A percentile compares a stretch with the other conserved stretches of the same genome.
These are phyloP conservation scores for Polypterus senegalus DNA, from an alignment of 2,113 vertebrate species.

Conservation along the genomic window DNA sequence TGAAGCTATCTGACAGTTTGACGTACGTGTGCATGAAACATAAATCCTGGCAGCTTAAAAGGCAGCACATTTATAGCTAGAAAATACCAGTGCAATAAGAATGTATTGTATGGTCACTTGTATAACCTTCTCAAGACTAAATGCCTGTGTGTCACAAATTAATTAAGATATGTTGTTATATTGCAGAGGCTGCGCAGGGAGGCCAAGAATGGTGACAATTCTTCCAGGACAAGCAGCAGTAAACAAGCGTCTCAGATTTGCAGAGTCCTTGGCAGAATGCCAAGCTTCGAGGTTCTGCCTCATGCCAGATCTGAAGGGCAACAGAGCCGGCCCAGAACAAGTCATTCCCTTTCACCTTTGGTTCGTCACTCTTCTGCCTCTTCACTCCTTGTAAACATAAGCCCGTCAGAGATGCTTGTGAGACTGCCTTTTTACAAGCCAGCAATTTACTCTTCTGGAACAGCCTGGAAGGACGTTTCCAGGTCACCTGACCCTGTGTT, in stretches of 20 bases:
- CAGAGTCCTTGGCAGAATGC: conserved; percentile 39
- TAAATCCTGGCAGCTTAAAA: too few species aligned
- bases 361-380: conserved; percentile 22
- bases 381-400: conserved; percentile 24
- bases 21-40: too few species aligned
- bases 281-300: conserved; percentile 25
- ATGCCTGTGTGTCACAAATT: too few species aligned
- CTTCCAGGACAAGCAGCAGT: conserved; percentile 33
- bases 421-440: conserved; percentile 21
- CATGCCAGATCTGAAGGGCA: conserved; percentile 16
- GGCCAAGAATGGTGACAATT: conserved; percentile 30
- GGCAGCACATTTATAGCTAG: too few species aligned
- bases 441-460: conserved; percentile 27
- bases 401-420: conserved; percentile 16
- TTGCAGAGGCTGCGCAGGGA: conserved; percentile 30
- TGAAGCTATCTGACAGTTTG: too few species aligned
- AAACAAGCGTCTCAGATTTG: conserved; percentile 27
- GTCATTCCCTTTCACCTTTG: conserved; percentile 37
- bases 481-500: conserved; percentile 22
- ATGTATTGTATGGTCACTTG: too few species aligned
- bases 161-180: conserved; percentile 16
- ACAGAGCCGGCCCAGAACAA: conserved; percentile 20
- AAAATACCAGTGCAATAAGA: too few species aligned
- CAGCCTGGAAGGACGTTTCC: conserved; percentile 24
- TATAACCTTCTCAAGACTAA: too few species aligned